Percentiles rank a stretch among this genome's conserved stretches.
Evolutionary conservation across 2,888 invertebrate species (phyloP).

Genomic region (Parapristionchus giblindavisi): DNA sequence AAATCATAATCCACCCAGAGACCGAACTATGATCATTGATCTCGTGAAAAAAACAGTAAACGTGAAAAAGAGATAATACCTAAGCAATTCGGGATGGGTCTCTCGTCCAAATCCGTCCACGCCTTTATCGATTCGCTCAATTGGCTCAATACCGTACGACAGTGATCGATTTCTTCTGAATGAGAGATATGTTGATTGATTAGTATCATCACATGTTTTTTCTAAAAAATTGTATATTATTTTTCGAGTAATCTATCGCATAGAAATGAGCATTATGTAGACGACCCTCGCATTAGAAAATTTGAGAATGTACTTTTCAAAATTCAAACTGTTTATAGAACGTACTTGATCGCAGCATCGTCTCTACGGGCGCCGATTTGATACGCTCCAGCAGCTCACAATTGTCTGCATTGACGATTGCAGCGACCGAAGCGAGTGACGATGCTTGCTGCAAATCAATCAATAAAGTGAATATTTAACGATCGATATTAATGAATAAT

Average conservation of each 20-base stretch:
- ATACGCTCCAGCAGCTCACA: slow-evolving; percentile 17
- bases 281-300: too few species aligned
- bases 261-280: too few species aligned
- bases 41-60: too few species aligned
- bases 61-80: too few species aligned
- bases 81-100: slow-evolving; percentile 22
- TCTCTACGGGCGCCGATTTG: background rate
- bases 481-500: background rate
- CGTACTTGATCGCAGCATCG: slow-evolving; percentile 5
- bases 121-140: background rate
- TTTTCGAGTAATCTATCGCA: too few species aligned
- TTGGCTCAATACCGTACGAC: background rate
- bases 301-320: too few species aligned
- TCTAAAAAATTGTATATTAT: too few species aligned
- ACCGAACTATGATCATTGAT: too few species aligned
- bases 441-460: slow-evolving; percentile 7
- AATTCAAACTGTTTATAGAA: too few species aligned
- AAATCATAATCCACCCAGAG: too few species aligned
- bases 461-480: background rate
- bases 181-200: background rate
- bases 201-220: too few species aligned
- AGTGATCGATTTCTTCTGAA: slow-evolving; percentile 16
- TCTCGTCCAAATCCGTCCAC: slow-evolving; percentile 3
- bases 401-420: slow-evolving; percentile 9
- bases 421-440: background rate